Evolutionary conservation across 2,888 invertebrate genomes (phyloP), one percentile per base, ranked within the genome.

Genomic region (Leistus spinibarbis): DNA sequence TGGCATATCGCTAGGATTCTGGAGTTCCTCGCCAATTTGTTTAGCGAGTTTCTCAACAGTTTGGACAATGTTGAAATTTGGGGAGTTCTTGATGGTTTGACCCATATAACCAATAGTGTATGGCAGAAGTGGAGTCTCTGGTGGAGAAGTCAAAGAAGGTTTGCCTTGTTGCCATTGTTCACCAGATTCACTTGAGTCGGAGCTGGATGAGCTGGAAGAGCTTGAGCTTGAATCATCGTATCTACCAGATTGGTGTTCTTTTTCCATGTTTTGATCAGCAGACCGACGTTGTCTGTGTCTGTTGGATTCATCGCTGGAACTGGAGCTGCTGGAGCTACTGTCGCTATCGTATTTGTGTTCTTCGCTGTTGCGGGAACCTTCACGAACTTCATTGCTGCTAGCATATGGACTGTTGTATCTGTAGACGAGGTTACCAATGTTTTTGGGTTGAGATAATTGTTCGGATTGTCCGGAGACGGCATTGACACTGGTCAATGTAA

Each of bases 21-120:
- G 88, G 10, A 92, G 80, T 74, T 90, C 90, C 65, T 88, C 86
- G 23, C 88, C 90, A 69, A 93, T 90, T 81, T 91, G 87, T 76
- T 87, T 84, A 3, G 89, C 83, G 0, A 89, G 77, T 23, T 85
- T 84, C 57, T 82, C 78, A 2, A 82, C 82, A 17, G 79, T 80
- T 73, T 82, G 78, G 1, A 83, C 83, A 54, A 78, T 71, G 69
- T 80, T 78, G 19, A 80, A 53, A 10, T 78, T 77, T 40, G 79
- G 72, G 16, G 80, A 76, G 66, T 79, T 72, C 72, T 81, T 84
- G 67, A 89, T 83, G 16, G 86, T 83, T 67, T 85, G 85, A 22
- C 88, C 89, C 63, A 84, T 80, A 79, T 87, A 84, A 10, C 88
- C 89, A 65, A 87, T 79, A 77, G 85, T 86, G 76, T 83, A 85